Conservation (phyloP, 1,140 invertebrate genomes). For the Caerostris extrusa region DNA sequence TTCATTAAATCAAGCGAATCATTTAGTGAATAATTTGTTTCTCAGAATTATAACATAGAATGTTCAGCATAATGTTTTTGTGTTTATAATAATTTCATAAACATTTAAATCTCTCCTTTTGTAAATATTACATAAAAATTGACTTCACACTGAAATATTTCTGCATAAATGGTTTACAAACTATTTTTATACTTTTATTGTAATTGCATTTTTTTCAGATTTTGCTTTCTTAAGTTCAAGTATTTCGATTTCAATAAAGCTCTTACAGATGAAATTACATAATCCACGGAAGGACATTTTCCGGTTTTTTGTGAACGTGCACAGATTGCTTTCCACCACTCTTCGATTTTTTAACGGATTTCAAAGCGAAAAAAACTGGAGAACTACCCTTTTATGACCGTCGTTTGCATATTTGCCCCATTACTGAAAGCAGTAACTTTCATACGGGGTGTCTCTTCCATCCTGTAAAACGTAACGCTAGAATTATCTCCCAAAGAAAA, state of each 20-base stretch:
- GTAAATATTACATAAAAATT: no score
- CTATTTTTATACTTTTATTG: no score
- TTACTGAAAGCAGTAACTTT: slow-evolving; percentile 67
- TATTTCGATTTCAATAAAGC: background rate
- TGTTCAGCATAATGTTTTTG: no score
- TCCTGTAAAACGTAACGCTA: slow-evolving; percentile 57
- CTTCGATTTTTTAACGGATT: slow-evolving; percentile 36
- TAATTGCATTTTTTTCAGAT: background rate
- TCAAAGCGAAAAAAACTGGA: slow-evolving; percentile 11
- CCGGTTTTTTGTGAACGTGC: background rate
- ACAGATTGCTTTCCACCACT: background rate
- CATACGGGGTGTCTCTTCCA: slow-evolving; percentile 60
- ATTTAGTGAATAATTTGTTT: no score
- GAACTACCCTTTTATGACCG: slow-evolving; percentile 48
- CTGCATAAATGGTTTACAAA: no score
- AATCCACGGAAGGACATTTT: background rate
- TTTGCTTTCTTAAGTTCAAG: background rate
- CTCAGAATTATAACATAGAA: no score
- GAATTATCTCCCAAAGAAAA: slow-evolving; percentile 65
- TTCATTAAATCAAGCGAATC: no score
- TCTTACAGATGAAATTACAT: background rate
- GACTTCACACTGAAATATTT: no score
- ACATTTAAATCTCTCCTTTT: no score
- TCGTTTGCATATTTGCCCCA: slow-evolving; percentile 77
- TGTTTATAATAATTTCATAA: no score